Evolutionary conservation across 2,113 vertebrate genomes (phyloP), one percentile per base, ranked within the genome.

Genomic region (Boulengerochromis microlepis): DNA sequence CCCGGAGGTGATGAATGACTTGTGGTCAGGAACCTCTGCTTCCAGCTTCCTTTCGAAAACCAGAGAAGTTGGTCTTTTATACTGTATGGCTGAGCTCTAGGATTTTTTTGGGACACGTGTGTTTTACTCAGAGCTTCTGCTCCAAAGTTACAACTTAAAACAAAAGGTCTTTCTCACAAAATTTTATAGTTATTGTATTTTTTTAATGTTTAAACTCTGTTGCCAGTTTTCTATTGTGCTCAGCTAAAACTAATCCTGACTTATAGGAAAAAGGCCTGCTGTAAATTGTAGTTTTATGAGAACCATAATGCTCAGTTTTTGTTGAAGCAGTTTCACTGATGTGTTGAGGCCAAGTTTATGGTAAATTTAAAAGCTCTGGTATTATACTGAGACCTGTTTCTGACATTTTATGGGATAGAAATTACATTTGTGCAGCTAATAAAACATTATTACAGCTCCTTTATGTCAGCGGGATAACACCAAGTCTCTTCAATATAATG

Each of bases 1-100:
- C 87, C 64, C 24, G 83, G 89, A 94, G 93, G 93, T 93, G 94
- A 95, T 95, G 93, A 95, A 94, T 92, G 64, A 90, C 89, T 84
- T 92, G 95, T 81, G 95, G 95, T 94, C 83, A 66, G 86, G 66
- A 88, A 89, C 54, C 64, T 89, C 81, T 47, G 87, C 89, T 88
- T 82, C 52, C 59, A 66, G 81, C 40, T 91, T 89, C 54, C 86
- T 54, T 91, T 89, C 22, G 47, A 89, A 92, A 94, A 89, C 38
- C 83, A 53, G 83, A 89, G 33, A 87, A 81, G 50, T 84, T 54
- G 71, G 81, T 86, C 38, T 82, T 92, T 86, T 86, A 53, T 86
- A 8, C 86, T 87, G 53, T n/a, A 45, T 31, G 80, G 66, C 66
- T 50, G n/a, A 83, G 80, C 59, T 86, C 31, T 19, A 10, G 35